Evolutionary conservation across 2,888 invertebrate species (phyloP), one percentile per base, ranked within the genome.

Genomic region (Adelphocoris suturalis): DNA sequence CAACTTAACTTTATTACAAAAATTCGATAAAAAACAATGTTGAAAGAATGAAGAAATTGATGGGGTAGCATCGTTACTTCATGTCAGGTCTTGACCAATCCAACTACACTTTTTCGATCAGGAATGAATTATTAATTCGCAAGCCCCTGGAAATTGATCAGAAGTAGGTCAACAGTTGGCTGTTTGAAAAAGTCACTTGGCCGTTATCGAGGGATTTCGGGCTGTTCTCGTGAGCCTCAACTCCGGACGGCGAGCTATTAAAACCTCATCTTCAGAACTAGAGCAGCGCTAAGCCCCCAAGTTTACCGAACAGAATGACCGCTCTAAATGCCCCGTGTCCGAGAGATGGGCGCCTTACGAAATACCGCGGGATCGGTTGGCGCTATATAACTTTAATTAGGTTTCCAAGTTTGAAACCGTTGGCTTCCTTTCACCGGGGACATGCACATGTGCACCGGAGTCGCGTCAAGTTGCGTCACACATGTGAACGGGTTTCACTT

Each of bases 381-480:
- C 2, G 27, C 68, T 68, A 23, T 68, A 68, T 68, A 68, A 68
- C 68, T 68, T 68, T 68, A 68, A 68, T 68, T 68, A 68, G 68
- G 13, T 68, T 37, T 68, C 68, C 68, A 68, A 68, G 68, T 68
- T 68, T 23, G 68, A 68, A 19, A 19, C 23, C 27, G 12, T 2
- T 0, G n/a, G 16, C 68, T 23, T 23, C 68, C 68, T 68, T 68
- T 68, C 68, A 68, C 68, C 68, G 23, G 23, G 23, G 68, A 68
- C 68, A 68, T 68, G 68, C 68, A 68, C 68, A 68, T 68, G 23
- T 68, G 68, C 68, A 68, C 68, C 68, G 19, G 5, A 23, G 23
- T 23, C 68, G 68, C 68, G 23, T 68, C 68, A 23, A 68, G 68
- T 68, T 68, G 68, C 68, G 68, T 68, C 68, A 68, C 68, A 68